Conservation (phyloP, 2,888 invertebrate genomes). For the Ceraclea dissimilis region DNA sequence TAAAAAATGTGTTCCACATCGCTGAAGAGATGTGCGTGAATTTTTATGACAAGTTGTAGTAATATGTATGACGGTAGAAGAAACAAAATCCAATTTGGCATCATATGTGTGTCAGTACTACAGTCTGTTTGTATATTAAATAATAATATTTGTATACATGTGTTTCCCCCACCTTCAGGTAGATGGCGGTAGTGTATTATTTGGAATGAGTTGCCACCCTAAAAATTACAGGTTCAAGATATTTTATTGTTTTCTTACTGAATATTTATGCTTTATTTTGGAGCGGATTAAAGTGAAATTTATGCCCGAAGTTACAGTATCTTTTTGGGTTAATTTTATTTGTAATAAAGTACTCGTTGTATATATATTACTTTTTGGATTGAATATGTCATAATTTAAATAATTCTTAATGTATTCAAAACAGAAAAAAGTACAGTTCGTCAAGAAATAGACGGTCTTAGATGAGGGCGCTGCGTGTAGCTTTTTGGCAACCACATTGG, state of each 20-base stretch:
- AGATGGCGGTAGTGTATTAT: not conserved
- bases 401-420: no score
- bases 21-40: not conserved
- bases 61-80: slow-evolving; percentile 3
- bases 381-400: no score
- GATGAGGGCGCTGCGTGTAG: no score
- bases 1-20: not conserved
- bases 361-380: no score
- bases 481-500: no score
- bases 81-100: slow-evolving; percentile 8
- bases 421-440: no score
- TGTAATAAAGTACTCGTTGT: no score
- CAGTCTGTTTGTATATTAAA: not conserved
- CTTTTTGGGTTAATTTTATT: no score
- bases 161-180: not conserved
- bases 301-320: no score
- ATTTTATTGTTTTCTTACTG: not conserved
- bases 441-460: no score
- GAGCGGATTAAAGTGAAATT: no score
- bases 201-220: not conserved
- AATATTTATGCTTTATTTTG: no score
- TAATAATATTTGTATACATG: not conserved
- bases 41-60: slow-evolving; percentile 3
- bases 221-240: not conserved
- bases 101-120: not conserved